Base-by-base conservation (phyloP, 2,888 invertebrate species). In the Apotomis capreana region DNA sequence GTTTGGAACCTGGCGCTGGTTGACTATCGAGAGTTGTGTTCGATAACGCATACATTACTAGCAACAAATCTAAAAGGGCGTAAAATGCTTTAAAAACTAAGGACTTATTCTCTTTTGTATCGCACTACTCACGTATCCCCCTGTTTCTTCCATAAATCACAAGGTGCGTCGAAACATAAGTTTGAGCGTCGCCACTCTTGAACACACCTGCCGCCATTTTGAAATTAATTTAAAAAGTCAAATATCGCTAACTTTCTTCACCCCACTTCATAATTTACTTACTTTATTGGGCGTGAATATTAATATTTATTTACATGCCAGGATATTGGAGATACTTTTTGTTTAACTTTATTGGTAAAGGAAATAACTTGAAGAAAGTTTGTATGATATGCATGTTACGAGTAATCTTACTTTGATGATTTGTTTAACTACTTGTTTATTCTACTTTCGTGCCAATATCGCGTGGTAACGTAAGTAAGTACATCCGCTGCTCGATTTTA, bases 161-260 rank as follows among this genome's bases (percentile, higher is more conserved):
- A 76, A 68, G 76, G 76, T 73, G 75, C 77, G 82, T 81, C 79
- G 80, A 79, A 78, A 79, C 79, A 61, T 59, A 67, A 83, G 77
- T 81, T 79, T 54, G 77, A 77, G 77, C 80, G 78, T 77, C 76
- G 74, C 71, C 64, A 80, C 80, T 77, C 79, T 82, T 79, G 70
- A 68, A 52, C 72, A 72, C 83, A 84, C 83, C 83, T 84, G 83
- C 76, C 69, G 77, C 78, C 77, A 62, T 79, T 78, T 78, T 77
- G 78, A 81, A 79, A 81, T 83, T 83, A 83, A 83, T 82, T 81
- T 77, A 76, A 70, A 78, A 80, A 72, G 68, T 63, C 68, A 72
- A 72, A 72, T 68, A 68, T 68, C 68, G 67, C 49, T 52, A 64
- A 58, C 70, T 46, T 54, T 60, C 65, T 65, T 46, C 69, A 62